These are phyloP conservation scores for Petrophora chlorosata DNA, from an alignment of 2,888 invertebrate genomes.

Conservation along the genomic window DNA sequence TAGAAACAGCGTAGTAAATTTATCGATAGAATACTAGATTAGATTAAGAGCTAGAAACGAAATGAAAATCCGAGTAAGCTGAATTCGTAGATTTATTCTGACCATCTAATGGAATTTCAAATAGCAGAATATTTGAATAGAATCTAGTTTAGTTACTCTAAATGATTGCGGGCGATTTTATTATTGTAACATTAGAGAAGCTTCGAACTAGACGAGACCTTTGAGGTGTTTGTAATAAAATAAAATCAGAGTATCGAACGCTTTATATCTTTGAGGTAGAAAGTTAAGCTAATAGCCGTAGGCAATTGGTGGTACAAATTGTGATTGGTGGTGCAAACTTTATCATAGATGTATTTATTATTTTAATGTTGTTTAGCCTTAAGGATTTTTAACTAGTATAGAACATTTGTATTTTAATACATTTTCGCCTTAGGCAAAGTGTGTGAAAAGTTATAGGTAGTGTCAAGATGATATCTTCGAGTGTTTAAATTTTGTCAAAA, in stretches of 20 bases:
- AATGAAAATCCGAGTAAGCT: slow-evolving; percentile 53
- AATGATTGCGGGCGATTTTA: slow-evolving; percentile 67
- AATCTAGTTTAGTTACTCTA: slow-evolving; percentile 47
- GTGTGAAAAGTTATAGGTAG: slow-evolving; percentile 34
- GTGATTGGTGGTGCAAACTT: slow-evolving; percentile 83
- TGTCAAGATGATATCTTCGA: slow-evolving; percentile 41
- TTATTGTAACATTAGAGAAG: slow-evolving; percentile 66
- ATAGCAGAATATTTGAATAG: slow-evolving; percentile 70
- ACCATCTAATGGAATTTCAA: slow-evolving; percentile 58
- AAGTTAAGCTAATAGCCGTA: slow-evolving; percentile 53
- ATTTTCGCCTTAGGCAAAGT: slow-evolving; percentile 66
- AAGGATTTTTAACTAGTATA: slow-evolving; percentile 56
- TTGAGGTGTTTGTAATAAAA: slow-evolving; percentile 43
- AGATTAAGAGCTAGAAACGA: slow-evolving; percentile 66
- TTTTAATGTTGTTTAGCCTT: slow-evolving; percentile 68
- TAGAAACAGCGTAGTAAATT: slow-evolving; percentile 62
- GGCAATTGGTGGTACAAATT: slow-evolving; percentile 61
- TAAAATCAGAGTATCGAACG: slow-evolving; percentile 28
- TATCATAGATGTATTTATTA: slow-evolving; percentile 55
- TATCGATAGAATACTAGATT: slow-evolving; percentile 62
- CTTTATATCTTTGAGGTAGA: slow-evolving; percentile 47
- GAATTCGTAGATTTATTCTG: slow-evolving; percentile 67
- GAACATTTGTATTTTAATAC: slow-evolving; percentile 46
- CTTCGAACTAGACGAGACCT: slow-evolving; percentile 54
- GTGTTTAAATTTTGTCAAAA: slow-evolving; percentile 35